Percentiles rank a stretch among this genome's conserved stretches.
phyloP scores from a whole-genome alignment of 2,888 invertebrate species.

The Harpagoxenus sublaevis region DNA sequence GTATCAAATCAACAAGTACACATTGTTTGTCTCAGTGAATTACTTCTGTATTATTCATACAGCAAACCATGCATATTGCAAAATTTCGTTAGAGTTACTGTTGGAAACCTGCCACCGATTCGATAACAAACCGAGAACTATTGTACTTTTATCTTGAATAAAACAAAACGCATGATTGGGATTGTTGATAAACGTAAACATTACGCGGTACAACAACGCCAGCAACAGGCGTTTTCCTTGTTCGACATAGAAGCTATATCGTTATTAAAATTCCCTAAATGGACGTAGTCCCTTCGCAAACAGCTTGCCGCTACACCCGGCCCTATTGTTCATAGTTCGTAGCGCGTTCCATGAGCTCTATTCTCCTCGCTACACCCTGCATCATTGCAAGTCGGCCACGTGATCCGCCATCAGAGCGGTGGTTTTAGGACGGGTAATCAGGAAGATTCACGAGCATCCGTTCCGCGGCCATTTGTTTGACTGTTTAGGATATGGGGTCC shows the following conservation, averaged over 20 bases:
- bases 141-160: slow-evolving; percentile 5
- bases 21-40: background rate
- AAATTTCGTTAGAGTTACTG: slow-evolving; percentile 4
- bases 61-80: background rate
- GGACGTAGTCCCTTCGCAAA: slow-evolving; percentile 31
- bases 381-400: slow-evolving; percentile 15
- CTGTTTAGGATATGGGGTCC: slow-evolving; percentile 40
- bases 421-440: slow-evolving; percentile 63
- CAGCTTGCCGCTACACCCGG: slow-evolving; percentile 24
- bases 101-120: background rate
- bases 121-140: background rate
- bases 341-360: slow-evolving; percentile 7
- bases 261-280: slow-evolving; percentile 67
- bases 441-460: slow-evolving; percentile 68
- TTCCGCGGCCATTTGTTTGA: slow-evolving; percentile 58
- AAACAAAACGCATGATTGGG: background rate
- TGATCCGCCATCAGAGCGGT: slow-evolving; percentile 51
- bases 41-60: background rate
- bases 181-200: slow-evolving; percentile 8
- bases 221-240: slow-evolving; percentile 56
- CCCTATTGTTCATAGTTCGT: slow-evolving; percentile 29
- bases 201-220: background rate
- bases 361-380: slow-evolving; percentile 50
- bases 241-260: slow-evolving; percentile 8
- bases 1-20: background rate